Conservation (phyloP, 2,113 vertebrate genomes). For the Stigmatopora nigra region DNA sequence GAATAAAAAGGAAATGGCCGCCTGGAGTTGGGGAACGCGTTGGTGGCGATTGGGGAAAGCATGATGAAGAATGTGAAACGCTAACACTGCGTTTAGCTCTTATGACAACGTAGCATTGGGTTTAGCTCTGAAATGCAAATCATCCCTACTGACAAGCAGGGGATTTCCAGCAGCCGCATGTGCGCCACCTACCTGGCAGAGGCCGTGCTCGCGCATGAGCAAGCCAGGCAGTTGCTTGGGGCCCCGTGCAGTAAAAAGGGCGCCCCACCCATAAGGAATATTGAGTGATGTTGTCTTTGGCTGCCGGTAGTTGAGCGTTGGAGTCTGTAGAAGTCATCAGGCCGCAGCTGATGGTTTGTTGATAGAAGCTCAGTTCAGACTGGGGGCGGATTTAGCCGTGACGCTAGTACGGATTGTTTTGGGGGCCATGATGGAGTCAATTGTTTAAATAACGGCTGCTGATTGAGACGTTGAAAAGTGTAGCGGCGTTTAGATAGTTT, state of each 20-base stretch:
- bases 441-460: too few species aligned
- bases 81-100: conserved; percentile 16
- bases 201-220: too few species aligned
- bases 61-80: conserved; percentile 18
- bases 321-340: conserved; percentile 2
- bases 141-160: conserved; percentile 21
- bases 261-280: not conserved
- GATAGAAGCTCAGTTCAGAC: not conserved
- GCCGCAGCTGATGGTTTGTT: not conserved
- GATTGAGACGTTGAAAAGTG: too few species aligned
- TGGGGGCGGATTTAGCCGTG: not conserved
- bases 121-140: conserved; percentile 4
- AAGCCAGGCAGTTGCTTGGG: too few species aligned
- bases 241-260: too few species aligned
- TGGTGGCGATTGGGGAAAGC: conserved; percentile 26
- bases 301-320: not conserved
- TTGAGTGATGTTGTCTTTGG: conserved; percentile 1
- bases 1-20: conserved; percentile 5
- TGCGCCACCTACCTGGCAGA: conserved; percentile 39
- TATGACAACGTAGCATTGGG: not conserved
- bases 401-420: not conserved
- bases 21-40: conserved; percentile 17
- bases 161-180: conserved; percentile 62
- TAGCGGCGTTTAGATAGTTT: too few species aligned
- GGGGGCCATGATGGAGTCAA: not conserved